These are phyloP conservation scores for Brachionus koreanus DNA, from an alignment of 1,140 invertebrate genomes.

Conservation along the genomic window DNA sequence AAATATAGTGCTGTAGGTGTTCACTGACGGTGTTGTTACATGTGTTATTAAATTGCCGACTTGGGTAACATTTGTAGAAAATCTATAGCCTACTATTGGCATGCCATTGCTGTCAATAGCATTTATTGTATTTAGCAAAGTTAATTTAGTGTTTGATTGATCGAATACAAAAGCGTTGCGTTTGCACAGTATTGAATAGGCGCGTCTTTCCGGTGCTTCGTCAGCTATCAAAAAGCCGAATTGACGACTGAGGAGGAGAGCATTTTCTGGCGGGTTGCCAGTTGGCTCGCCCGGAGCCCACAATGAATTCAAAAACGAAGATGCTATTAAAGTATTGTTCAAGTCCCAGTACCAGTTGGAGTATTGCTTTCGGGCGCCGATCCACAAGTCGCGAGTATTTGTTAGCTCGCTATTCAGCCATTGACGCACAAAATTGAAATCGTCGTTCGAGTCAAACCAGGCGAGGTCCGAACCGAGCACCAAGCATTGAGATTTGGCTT, in stretches of 20 bases:
- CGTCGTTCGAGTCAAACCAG: neutral
- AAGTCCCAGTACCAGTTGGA: slow-evolving; percentile 34
- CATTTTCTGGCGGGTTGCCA: neutral
- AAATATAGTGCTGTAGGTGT: neutral
- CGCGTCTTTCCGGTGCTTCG: slow-evolving; percentile 32
- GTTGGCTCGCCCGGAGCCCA: slow-evolving; percentile 4
- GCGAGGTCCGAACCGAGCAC: neutral
- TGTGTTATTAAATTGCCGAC: neutral
- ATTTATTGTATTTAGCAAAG: neutral
- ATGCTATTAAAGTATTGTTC: neutral
- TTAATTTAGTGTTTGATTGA: neutral
- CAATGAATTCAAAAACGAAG: neutral
- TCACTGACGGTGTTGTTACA: neutral
- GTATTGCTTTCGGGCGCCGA: slow-evolving; percentile 17
- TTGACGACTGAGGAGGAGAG: neutral
- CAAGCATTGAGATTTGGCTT: slow-evolving; percentile 19
- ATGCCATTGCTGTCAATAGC: neutral
- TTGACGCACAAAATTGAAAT: neutral
- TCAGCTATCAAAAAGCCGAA: neutral
- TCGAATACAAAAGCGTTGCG: slow-evolving; percentile 22
- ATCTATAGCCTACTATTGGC: neutral
- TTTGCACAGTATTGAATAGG: slow-evolving; percentile 20
- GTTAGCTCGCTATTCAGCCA: slow-evolving; percentile 5
- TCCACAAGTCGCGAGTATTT: slow-evolving; percentile 6
- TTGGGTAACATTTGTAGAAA: slow-evolving; percentile 36